Base-by-base conservation (phyloP, 1,140 invertebrate species). In the Cephus cinctus region DNA sequence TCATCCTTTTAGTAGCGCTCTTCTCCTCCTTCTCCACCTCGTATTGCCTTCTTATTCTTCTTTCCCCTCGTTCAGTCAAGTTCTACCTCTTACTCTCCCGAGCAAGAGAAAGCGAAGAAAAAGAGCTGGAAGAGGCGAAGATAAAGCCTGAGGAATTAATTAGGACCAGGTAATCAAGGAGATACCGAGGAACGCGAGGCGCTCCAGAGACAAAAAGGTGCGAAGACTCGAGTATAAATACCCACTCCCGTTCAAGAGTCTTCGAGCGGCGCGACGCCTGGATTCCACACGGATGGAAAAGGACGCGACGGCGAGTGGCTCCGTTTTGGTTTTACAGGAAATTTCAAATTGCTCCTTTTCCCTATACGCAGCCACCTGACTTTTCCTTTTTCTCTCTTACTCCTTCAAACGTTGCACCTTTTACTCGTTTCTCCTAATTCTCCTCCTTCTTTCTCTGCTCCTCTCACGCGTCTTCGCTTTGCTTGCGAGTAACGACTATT, bases 401-500 rank as follows among this genome's bases (percentile, higher is more conserved):
- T n/a, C n/a, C n/a, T n/a, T n/a, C n/a, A n/a, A n/a, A n/a, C n/a
- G n/a, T n/a, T n/a, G n/a, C n/a, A n/a, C n/a, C n/a, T n/a, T n/a
- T n/a, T n/a, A n/a, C n/a, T n/a, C n/a, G n/a, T n/a, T n/a, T n/a
- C n/a, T n/a, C n/a, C n/a, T n/a, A n/a, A n/a, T n/a, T n/a, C n/a
- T n/a, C n/a, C n/a, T n/a, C n/a, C n/a, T n/a, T n/a, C n/a, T n/a
- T n/a, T n/a, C n/a, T n/a, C n/a, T n/a, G n/a, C n/a, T n/a, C n/a
- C n/a, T n/a, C 35, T 23, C n/a, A 14, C 15, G 18, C 9, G 11
- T 43, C 25, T 14, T 31, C 23, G 8, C 32, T 23, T 46, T 43
- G 55, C 55, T 58, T 65, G 67, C 73, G 67, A 71, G 69, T 73
- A 72, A 75, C 72, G 72, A 64, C 72, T 73, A 72, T 75, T 75